Evolutionary conservation across 2,113 vertebrate species (phyloP).

Genomic region (Anas platyrhynchos): DNA sequence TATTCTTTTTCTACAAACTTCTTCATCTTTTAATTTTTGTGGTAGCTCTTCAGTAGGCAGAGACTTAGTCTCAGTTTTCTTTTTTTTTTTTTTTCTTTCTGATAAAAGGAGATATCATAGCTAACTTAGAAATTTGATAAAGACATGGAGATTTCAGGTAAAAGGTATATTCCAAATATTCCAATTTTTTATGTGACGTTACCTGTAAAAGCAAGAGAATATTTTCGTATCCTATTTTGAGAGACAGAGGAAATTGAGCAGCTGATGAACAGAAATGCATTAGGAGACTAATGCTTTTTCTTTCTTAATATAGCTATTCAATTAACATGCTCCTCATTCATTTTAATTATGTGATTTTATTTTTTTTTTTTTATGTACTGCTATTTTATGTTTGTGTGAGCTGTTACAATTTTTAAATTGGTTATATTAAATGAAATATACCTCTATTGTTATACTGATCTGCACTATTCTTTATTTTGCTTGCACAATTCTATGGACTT

Average conservation of each 20-base stretch:
- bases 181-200: neutral
- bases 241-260: slow-evolving; percentile 30
- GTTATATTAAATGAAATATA: neutral
- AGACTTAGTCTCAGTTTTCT: neutral
- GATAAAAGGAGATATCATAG: neutral
- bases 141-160: neutral
- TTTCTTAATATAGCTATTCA: slow-evolving; percentile 6
- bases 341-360: neutral
- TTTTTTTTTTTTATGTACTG: neutral
- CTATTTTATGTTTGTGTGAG: neutral
- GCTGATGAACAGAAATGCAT: neutral
- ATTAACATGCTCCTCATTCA: neutral
- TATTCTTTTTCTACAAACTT: neutral
- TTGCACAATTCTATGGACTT: neutral
- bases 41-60: neutral
- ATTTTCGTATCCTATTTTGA: slow-evolving; percentile 35
- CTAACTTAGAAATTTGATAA: neutral
- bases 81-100: neutral
- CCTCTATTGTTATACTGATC: neutral
- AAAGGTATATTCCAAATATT: neutral
- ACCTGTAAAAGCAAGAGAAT: neutral
- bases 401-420: neutral
- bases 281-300: neutral
- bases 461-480: neutral
- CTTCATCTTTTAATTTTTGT: neutral